Evolutionary conservation across 2,113 vertebrate species (phyloP).

Genomic region (Sula dactylatra): DNA sequence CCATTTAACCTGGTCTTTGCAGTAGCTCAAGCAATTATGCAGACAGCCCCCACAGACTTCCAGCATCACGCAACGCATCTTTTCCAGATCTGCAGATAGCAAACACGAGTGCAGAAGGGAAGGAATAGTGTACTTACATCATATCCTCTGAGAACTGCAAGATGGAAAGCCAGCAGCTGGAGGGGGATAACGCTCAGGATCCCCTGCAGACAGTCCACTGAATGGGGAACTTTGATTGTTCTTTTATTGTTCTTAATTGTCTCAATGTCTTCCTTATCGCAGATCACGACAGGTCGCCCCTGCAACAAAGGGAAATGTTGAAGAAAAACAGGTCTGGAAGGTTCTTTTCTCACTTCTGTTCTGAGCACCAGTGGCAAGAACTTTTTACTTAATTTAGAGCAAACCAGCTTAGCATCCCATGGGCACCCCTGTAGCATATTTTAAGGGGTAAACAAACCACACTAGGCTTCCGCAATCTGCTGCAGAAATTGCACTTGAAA

Average conservation of each 20-base stretch:
- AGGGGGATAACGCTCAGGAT: slow-evolving; percentile 95
- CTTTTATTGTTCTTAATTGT: slow-evolving; percentile 91
- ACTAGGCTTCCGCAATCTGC: neutral
- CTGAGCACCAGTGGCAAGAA: neutral
- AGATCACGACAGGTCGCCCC: slow-evolving; percentile 95
- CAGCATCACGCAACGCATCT: neutral
- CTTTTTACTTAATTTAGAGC: neutral
- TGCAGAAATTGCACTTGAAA: neutral
- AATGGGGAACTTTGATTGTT: slow-evolving; percentile 93
- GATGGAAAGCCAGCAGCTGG: slow-evolving; percentile 95
- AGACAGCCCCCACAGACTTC: neutral
- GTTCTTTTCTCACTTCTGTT: neutral
- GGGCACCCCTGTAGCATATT: neutral
- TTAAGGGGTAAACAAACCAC: neutral
- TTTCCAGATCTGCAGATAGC: neutral
- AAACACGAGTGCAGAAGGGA: rapidly evolving
- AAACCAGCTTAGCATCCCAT: neutral
- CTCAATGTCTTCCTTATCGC: slow-evolving; percentile 93
- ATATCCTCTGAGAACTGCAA: slow-evolving; percentile 91
- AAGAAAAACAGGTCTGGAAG: neutral
- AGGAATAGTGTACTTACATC: slow-evolving; percentile 80
- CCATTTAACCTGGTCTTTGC: neutral
- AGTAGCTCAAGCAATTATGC: neutral
- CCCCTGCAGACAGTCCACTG: slow-evolving; percentile 96
- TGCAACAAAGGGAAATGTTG: slow-evolving; percentile 6